Evolutionary conservation across 2,113 vertebrate genomes (phyloP).

Genomic region (Talpa occidentalis): DNA sequence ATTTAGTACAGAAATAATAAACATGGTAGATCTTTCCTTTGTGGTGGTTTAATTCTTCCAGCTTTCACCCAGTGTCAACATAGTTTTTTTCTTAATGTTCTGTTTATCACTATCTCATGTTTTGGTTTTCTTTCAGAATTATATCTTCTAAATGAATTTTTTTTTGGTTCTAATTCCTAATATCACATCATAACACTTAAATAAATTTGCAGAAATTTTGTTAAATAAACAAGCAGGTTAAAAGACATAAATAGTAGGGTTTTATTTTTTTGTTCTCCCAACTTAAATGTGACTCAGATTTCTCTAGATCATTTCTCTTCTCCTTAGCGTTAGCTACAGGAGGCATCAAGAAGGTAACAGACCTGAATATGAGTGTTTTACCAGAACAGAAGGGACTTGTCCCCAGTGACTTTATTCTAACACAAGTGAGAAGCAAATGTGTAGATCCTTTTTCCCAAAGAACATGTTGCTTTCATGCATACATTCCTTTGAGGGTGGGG

Average conservation of each 20-base stretch:
- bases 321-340: not conserved
- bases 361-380: not conserved
- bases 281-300: not conserved
- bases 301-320: not conserved
- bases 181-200: not conserved
- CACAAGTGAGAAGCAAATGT: fast-evolving
- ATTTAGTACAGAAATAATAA: not conserved
- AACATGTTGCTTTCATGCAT: fast-evolving
- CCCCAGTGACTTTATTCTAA: not conserved
- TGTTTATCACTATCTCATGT: not conserved
- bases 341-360: not conserved
- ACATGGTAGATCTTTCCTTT: not conserved
- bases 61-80: fast-evolving
- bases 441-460: no score
- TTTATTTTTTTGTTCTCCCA: not conserved
- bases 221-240: not conserved
- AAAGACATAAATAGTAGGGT: not conserved
- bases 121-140: not conserved
- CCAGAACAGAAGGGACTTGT: not conserved
- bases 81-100: not conserved
- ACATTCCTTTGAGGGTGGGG: not conserved
- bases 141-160: not conserved
- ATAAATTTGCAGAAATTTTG: not conserved
- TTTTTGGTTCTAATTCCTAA: not conserved
- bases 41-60: not conserved